Percentiles rank a stretch among this genome's conserved stretches.
Evolutionary conservation across 2,888 invertebrate species (phyloP).

Genomic region (Sepioteuthis lessoniana): DNA sequence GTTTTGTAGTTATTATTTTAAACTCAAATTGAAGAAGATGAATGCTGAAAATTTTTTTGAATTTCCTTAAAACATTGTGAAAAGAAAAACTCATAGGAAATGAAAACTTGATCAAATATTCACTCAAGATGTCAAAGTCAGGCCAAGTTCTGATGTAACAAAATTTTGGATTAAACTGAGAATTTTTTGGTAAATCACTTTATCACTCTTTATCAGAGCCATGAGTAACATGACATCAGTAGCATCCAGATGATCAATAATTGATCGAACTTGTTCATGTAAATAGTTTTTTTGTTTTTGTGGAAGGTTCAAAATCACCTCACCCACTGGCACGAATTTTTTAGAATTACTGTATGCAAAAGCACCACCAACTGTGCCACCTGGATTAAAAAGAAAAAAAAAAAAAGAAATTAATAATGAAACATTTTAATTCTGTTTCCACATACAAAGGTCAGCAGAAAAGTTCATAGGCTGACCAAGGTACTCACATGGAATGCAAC

Average conservation of each 20-base stretch:
- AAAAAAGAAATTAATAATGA: background rate
- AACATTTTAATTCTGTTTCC: too few species aligned
- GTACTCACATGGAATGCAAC: too few species aligned
- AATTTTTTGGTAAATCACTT: background rate
- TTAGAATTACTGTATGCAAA: background rate
- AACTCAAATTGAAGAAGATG: too few species aligned
- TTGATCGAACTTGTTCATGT: background rate
- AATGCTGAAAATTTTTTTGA: too few species aligned
- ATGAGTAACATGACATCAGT: background rate
- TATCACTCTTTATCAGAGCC: background rate
- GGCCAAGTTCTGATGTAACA: background rate
- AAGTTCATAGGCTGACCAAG: too few species aligned
- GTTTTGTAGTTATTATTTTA: too few species aligned
- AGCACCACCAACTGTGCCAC: background rate
- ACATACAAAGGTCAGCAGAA: too few species aligned
- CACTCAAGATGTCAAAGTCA: background rate
- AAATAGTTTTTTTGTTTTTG: background rate
- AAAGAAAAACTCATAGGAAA: background rate
- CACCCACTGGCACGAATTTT: background rate
- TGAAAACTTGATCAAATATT: background rate
- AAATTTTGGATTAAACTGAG: background rate
- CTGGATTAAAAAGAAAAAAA: background rate
- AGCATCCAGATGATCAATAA: background rate
- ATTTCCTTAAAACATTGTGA: too few species aligned
- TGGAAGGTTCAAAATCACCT: background rate